Conservation (phyloP, 2,888 invertebrate genomes). For the Spicauda simplicius region DNA sequence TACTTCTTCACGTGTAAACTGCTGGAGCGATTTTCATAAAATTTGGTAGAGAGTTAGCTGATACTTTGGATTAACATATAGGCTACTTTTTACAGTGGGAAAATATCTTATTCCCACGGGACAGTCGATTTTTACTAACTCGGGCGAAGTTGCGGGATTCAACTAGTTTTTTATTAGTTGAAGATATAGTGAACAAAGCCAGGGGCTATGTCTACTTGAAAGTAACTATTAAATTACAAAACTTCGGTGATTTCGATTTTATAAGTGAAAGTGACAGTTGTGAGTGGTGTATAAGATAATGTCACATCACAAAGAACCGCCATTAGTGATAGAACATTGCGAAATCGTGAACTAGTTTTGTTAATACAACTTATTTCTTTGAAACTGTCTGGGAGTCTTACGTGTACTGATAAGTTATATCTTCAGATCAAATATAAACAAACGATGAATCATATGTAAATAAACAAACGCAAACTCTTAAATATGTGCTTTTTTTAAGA, state of each 20-base stretch:
- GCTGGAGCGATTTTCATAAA: too few relatives aligned
- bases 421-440: not conserved
- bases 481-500: too few relatives aligned
- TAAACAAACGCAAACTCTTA: too few relatives aligned
- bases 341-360: not conserved
- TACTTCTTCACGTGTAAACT: too few relatives aligned
- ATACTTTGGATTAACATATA: too few relatives aligned
- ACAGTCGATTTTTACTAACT: too few relatives aligned
- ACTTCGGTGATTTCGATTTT: not conserved
- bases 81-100: too few relatives aligned
- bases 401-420: not conserved
- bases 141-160: too few relatives aligned
- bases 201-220: not conserved
- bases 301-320: not conserved
- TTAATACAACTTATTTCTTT: not conserved
- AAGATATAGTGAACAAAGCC: not conserved
- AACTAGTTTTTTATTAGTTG: too few relatives aligned
- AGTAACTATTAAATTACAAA: not conserved
- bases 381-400: not conserved
- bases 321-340: not conserved
- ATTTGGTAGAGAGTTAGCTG: too few relatives aligned
- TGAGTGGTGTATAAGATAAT: not conserved
- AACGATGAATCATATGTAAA: too few relatives aligned
- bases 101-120: too few relatives aligned
- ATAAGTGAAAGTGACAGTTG: not conserved